Evolutionary conservation across 2,113 vertebrate species (phyloP).

Genomic region (Acrocephalus arundinaceus): DNA sequence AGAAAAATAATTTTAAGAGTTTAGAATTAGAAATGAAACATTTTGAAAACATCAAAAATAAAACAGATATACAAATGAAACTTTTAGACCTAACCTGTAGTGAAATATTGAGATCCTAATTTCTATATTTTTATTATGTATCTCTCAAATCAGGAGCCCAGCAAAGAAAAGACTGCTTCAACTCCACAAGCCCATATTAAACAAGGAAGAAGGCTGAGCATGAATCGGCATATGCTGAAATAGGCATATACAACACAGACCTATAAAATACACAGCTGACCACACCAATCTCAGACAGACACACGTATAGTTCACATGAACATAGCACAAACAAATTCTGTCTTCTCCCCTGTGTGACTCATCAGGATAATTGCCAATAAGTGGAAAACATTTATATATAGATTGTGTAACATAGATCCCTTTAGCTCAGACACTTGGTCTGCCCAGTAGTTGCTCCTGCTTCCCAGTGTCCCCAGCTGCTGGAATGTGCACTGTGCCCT

Average conservation of each 20-base stretch:
- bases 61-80: not conserved
- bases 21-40: not conserved
- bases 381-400: not conserved
- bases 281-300: not conserved
- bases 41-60: not conserved
- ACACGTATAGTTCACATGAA: not conserved
- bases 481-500: not conserved
- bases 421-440: not conserved
- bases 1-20: not conserved
- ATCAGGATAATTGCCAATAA: not conserved
- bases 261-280: not conserved
- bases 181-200: not conserved
- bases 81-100: not conserved
- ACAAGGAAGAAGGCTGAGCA: not conserved
- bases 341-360: not conserved
- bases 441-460: not conserved
- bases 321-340: not conserved
- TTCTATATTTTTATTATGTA: not conserved
- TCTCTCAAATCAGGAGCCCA: not conserved
- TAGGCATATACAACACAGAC: not conserved
- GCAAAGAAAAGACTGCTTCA: not conserved
- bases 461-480: not conserved
- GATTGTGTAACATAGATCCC: not conserved
- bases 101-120: not conserved
- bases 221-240: fast-evolving